phyloP scores from a whole-genome alignment of 2,113 vertebrate genomes.

The Heteronetta atricapilla region DNA sequence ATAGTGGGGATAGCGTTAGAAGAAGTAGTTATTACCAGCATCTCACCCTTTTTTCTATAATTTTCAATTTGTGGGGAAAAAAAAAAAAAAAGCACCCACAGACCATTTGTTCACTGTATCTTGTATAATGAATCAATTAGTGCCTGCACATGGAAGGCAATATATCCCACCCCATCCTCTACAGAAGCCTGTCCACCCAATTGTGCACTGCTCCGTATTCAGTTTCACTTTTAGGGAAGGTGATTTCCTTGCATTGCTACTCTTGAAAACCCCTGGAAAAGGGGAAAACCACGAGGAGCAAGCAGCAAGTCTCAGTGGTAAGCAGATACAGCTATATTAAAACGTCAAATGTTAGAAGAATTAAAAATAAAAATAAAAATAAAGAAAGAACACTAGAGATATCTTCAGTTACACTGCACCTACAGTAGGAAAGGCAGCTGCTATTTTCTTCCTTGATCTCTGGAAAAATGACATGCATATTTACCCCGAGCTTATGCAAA shows the following conservation, averaged over 20 bases:
- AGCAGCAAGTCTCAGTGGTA: not conserved
- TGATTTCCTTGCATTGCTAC: not conserved
- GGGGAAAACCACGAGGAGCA: not conserved
- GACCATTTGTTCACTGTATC: not conserved
- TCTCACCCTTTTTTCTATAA: not conserved
- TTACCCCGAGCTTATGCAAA: constrained; percentile 5
- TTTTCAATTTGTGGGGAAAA: not conserved
- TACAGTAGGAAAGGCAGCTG: not conserved
- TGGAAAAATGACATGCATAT: not conserved
- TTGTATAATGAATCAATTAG: not conserved
- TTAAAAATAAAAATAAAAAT: too few species aligned
- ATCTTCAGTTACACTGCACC: not conserved
- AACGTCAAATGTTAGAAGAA: not conserved
- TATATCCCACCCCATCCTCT: not conserved
- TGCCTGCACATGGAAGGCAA: not conserved
- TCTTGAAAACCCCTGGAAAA: not conserved
- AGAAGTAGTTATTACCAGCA: not conserved
- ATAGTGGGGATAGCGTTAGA: not conserved
- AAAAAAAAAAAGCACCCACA: not conserved
- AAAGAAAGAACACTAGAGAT: not conserved
- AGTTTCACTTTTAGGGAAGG: not conserved
- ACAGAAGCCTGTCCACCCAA: not conserved
- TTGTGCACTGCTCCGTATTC: not conserved
- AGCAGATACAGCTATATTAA: not conserved
- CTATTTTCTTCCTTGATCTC: not conserved